Base-by-base conservation (phyloP, 2,888 invertebrate species). In the Melipona beecheii region DNA sequence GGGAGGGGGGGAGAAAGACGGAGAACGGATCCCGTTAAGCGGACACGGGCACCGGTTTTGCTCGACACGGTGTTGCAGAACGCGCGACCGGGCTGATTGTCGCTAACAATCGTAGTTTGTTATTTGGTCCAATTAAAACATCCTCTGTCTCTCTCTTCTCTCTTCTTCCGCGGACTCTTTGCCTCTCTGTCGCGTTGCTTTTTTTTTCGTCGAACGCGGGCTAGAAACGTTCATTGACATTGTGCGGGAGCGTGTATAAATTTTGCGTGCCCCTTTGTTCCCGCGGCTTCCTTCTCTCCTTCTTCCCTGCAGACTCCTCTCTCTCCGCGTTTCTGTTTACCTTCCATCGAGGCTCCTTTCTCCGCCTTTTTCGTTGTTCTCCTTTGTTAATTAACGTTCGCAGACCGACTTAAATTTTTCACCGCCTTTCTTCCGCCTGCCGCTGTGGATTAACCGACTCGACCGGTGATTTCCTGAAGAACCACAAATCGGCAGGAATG, bases 91-190 rank as follows among this genome's bases (percentile, higher is more conserved):
- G 60, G 71, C 76, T 79, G 86, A 86, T 87, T 85, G 87, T 86
- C 77, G 86, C 82, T 83, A 89, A 89, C 86, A 89, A 89, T 89
- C 85, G 68, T 83, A 84, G 88, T 87, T 89, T 89, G 89, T 89
- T 89, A 89, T 89, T 89, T 85, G 86, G 85, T 88, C 89, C 89
- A 89, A 89, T 89, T 89, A 89, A 89, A 89, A 89, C 82, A 86
- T 89, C 87, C 84, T 79, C 54, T 70, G 52, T 65, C 86, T 75
- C 73, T 66, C 75, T 60, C 75, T 60, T 52, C 71, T n/a, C 66
- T 56, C 72, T 76, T 62, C 77, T 43, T 43, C 64, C 70, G 58
- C 69, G 15, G 49, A 9, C 36, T 58, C 54, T 69, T 74, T 64
- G 78, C 72, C 78, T 78, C 73, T 78, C 71, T 68, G 73, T 73